phyloP scores from a whole-genome alignment of 2,888 invertebrate genomes.

The Prosapia bicincta region DNA sequence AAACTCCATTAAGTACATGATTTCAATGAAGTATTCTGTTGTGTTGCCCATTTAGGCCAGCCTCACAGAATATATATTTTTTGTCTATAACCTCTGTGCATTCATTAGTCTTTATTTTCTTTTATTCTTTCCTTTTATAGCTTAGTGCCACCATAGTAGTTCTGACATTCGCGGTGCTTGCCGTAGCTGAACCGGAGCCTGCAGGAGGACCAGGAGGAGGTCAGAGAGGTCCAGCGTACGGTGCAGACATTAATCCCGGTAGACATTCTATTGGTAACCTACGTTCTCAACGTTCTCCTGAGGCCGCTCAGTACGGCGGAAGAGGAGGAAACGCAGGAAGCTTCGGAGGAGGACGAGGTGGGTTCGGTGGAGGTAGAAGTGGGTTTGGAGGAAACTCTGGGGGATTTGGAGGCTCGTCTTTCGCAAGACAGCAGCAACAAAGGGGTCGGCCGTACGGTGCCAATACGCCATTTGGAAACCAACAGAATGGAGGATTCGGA shows the following conservation, averaged over 20 bases:
- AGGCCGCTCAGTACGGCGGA: neutral
- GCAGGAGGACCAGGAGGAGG: neutral
- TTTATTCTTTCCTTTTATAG: neutral
- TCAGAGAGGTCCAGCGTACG: too few species aligned
- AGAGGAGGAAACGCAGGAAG: neutral
- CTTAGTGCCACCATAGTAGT: neutral
- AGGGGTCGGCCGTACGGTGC: neutral
- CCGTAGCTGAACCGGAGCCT: neutral
- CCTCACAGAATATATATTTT: too few species aligned
- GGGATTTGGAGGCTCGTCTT: neutral
- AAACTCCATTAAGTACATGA: too few species aligned
- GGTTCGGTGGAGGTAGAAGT: neutral
- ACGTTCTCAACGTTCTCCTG: neutral
- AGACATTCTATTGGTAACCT: neutral
- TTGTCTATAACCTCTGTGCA: too few species aligned
- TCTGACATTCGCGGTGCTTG: neutral
- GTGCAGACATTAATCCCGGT: neutral
- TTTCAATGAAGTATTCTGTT: too few species aligned
- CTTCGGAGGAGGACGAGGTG: neutral
- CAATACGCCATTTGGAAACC: neutral
- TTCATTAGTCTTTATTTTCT: too few species aligned
- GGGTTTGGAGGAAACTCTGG: neutral
- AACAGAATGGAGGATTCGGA: neutral
- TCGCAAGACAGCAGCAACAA: neutral
- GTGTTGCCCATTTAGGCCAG: too few species aligned